Conservation (phyloP, 2,888 invertebrate genomes). For the Eilema caniola region DNA sequence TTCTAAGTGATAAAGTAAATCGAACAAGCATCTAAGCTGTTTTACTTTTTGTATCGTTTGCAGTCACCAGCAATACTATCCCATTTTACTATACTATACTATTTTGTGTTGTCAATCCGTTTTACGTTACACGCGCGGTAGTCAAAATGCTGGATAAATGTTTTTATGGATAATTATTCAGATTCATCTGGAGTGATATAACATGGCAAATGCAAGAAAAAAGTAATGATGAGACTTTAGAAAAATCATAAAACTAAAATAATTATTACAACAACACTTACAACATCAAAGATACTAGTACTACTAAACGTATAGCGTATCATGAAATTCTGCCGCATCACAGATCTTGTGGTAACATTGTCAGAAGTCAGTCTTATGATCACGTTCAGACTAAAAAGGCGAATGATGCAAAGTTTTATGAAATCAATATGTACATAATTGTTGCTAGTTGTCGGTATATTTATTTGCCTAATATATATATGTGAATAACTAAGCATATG, state of each 20-base stretch:
- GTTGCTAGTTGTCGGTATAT: background rate
- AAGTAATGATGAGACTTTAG: no score
- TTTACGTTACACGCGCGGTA: background rate
- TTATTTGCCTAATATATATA: conserved; percentile 12
- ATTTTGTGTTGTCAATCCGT: background rate
- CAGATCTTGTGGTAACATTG: no score
- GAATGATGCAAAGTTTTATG: background rate
- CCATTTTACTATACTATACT: no score
- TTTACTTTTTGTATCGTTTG: background rate
- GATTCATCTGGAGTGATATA: background rate
- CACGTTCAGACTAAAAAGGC: background rate
- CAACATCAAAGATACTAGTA: no score
- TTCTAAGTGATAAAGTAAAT: background rate
- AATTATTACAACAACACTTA: no score
- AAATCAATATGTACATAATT: background rate
- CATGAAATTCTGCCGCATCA: no score
- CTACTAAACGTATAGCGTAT: no score
- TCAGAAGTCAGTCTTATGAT: background rate
- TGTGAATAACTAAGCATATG: background rate
- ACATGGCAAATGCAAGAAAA: background rate
- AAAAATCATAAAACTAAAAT: no score
- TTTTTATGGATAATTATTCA: background rate
- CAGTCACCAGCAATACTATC: background rate
- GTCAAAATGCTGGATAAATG: background rate
- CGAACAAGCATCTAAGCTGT: background rate